Conservation (phyloP, 2,797 vertebrate species). For the Lagorchestes hirsutus region DNA sequence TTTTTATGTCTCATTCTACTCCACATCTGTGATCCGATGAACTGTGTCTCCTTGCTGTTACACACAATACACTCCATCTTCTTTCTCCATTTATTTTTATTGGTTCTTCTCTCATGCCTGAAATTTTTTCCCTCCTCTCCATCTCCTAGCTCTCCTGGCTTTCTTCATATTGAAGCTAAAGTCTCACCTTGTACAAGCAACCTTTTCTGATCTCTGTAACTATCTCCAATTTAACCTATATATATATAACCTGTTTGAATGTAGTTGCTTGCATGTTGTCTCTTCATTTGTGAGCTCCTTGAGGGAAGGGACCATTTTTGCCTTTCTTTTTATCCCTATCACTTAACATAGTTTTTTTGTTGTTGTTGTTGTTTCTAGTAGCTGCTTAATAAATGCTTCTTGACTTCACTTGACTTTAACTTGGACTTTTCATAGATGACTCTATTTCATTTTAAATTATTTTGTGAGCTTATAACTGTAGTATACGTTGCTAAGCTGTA, state of each 20-base stretch:
- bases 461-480: neutral
- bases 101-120: neutral
- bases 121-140: neutral
- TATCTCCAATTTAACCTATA: neutral
- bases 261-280: neutral
- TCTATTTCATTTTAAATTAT: neutral
- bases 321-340: neutral
- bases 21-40: neutral
- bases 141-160: neutral
- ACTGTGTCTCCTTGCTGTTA: neutral
- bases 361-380: neutral
- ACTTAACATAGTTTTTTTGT: neutral
- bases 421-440: neutral
- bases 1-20: neutral
- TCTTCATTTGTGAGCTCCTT: neutral
- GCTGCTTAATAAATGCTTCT: neutral
- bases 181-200: neutral
- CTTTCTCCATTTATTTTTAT: neutral
- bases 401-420: too few relatives aligned
- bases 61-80: neutral
- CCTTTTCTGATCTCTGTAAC: neutral
- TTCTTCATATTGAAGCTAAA: neutral
- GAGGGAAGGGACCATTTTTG: neutral
- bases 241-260: neutral
- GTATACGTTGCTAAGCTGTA: neutral